Evolutionary conservation across 2,888 invertebrate genomes (phyloP), one percentile per base, ranked within the genome.

Genomic region (Dromius quadrimaculatus): DNA sequence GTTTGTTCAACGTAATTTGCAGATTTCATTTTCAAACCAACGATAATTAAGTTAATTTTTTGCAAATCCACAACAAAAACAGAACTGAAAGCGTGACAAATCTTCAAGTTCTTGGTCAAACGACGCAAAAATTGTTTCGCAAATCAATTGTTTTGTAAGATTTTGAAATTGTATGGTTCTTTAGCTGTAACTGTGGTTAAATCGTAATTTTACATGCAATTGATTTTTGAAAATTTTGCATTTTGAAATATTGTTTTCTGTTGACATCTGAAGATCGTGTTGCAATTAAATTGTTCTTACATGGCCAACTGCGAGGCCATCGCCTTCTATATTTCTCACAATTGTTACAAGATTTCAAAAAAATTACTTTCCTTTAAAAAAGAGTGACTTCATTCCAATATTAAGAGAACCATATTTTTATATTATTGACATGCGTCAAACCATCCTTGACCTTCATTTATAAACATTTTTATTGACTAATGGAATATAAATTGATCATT

Each of bases 241-340:
- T 57, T 15, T 1, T 57, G n/a, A 1, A 15, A 28, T 54, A 32
- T 23, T 54, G 41, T 41, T 43, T 23, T 65, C 47, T 36, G 23
- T 36, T 65, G 65, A 65, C 65, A 50, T 47, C 50, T 65, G 65
- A 65, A 65, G 65, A 57, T 66, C 66, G 19, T 65, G 65, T 50
- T 65, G 50, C 65, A 65, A 65, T 66, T 38, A 57, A 57, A 66
- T 54, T 66, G 28, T 65, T 47, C 36, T 22, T 22, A 23, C 66
- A 68, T 38, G 66, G 68, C 43, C 65, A 65, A 28, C 13, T 45
- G 32, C 68, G 59, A 68, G 68, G 68, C 43, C 68, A 68, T 59
- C 66, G 45, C 59, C 57, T 57, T 59, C 59, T 59, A 47, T 17
- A 45, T 45, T 59, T 68, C 45, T 45, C 59, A 59, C 59, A 19